phyloP scores from a whole-genome alignment of 2,797 vertebrate genomes.

The Xerus rutilus region DNA sequence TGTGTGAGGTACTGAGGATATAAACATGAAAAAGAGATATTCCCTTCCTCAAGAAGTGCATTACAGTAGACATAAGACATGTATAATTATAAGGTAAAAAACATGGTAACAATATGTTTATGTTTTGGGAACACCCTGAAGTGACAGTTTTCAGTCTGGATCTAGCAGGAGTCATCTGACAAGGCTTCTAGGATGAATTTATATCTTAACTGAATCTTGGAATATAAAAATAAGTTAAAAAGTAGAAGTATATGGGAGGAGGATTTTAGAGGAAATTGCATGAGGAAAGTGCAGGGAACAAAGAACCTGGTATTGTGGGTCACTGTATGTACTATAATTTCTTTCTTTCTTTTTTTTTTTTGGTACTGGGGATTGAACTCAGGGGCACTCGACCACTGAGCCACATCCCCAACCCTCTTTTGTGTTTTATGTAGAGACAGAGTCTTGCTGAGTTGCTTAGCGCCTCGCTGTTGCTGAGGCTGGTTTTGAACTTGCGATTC shows the following conservation, averaged over 20 bases:
- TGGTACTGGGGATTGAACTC: too few species aligned
- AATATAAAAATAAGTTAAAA: slow-evolving; percentile 32
- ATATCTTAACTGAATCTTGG: slow-evolving; percentile 15
- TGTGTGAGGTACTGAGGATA: not conserved
- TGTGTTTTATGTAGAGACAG: too few species aligned
- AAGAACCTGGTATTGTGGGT: not conserved
- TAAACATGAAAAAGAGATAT: not conserved
- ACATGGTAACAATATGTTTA: not conserved
- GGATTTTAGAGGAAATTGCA: not conserved
- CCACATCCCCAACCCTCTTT: too few species aligned
- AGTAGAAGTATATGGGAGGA: not conserved
- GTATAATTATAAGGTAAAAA: not conserved
- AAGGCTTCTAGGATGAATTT: slow-evolving; percentile 21
- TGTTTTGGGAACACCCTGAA: not conserved
- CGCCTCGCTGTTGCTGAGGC: too few species aligned
- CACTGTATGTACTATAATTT: not conserved
- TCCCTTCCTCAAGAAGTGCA: not conserved
- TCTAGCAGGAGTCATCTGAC: not conserved
- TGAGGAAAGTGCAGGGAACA: not conserved
- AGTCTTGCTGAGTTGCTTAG: too few species aligned
- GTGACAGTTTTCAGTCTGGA: not conserved
- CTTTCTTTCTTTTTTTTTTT: too few species aligned
- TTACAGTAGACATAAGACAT: not conserved
- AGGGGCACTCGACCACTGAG: too few species aligned
- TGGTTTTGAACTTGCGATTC: too few species aligned